Conservation (phyloP, 2,113 vertebrate species). For the Cephalophus harveyi region DNA sequence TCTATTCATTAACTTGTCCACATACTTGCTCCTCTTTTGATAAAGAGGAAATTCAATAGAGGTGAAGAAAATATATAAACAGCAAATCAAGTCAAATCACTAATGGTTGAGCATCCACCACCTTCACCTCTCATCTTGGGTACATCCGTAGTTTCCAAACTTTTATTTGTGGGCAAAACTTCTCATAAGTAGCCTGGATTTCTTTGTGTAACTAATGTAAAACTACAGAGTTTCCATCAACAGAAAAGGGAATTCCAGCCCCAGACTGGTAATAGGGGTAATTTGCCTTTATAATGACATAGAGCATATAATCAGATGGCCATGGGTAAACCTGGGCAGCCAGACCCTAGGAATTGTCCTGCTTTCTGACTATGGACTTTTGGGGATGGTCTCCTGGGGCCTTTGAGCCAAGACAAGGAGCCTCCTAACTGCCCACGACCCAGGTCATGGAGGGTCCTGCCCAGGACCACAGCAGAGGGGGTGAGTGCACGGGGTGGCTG, state of each 20-base stretch:
- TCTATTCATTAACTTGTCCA: not conserved
- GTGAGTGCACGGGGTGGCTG: not conserved
- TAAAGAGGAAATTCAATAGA: not conserved
- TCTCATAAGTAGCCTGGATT: not conserved
- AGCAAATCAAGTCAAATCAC: not conserved
- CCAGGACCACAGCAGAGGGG: not conserved
- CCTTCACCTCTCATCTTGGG: not conserved
- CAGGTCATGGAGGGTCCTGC: not conserved
- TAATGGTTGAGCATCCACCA: not conserved
- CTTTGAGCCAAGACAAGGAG: not conserved
- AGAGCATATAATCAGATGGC: conserved; percentile 18
- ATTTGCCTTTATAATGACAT: conserved; percentile 20
- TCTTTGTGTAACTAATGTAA: conserved; percentile 27
- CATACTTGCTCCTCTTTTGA: not conserved
- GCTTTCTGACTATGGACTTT: not conserved
- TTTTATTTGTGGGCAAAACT: not conserved
- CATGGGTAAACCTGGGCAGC: not conserved
- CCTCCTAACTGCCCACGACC: not conserved
- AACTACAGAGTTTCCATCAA: conserved; percentile 13
- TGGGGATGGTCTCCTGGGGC: not conserved
- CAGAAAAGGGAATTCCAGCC: not conserved
- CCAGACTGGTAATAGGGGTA: not conserved
- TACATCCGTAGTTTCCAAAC: not conserved
- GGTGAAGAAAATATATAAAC: not conserved
- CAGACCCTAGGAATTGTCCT: not conserved